Base-by-base conservation (phyloP, 30 jellyfish, hydroid and myxozoan species). In the Hydractinia echinata region DNA sequence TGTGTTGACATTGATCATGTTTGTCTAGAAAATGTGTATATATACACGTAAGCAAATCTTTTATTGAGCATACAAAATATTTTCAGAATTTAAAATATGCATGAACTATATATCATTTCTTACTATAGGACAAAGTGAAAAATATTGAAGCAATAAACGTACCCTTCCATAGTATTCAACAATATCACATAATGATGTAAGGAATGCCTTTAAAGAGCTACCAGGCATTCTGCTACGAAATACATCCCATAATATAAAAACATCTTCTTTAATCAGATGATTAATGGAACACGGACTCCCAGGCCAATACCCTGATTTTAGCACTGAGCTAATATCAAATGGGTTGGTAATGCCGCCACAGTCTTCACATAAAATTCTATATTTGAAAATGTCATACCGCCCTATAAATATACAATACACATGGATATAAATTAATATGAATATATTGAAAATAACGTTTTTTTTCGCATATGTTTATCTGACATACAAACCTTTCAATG, bases 401-500 rank as follows among this genome's bases (percentile, higher is more conserved):
- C 68, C 68, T 56, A 56, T 11, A 56, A 9, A n/a, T 9, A 9
- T 10, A 9, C 13, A 56, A 56, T 56, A n/a, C 68, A n/a, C n/a
- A 56, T n/a, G n/a, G n/a, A n/a, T n/a, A n/a, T n/a, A n/a, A 30
- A 30, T 30, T 30, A n/a, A n/a, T n/a, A n/a, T n/a, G n/a, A n/a
- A n/a, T 10, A n/a, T 56, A 9, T 9, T 9, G 10, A 56, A 58
- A 10, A 9, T 10, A 56, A 10, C 10, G n/a, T 9, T 10, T 56
- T 56, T n/a, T 10, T 9, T 9, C n/a, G 68, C n/a, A 56, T 56
- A 9, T 9, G 10, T 10, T n/a, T 10, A 56, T 9, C 68, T 9
- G n/a, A n/a, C n/a, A 56, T 56, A 56, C 68, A n/a, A 56, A 56
- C 68, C 68, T 56, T 56, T 56, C n/a, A 56, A 56, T 56, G 68